Base-by-base conservation (phyloP, 2,113 vertebrate genomes). In the Emydura subglobosa region DNA sequence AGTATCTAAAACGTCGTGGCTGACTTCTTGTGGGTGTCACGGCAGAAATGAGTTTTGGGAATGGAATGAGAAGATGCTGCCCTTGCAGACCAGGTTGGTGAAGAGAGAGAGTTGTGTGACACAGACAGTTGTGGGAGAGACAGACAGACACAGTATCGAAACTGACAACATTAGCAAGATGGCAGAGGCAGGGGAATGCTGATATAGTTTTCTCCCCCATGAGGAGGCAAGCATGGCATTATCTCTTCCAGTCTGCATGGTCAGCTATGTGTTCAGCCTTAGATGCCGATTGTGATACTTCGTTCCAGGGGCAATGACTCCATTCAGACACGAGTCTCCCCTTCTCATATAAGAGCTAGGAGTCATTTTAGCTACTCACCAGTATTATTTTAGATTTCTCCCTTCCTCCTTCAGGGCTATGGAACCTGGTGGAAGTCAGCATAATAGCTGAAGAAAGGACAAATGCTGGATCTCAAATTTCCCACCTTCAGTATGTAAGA, bases 231-330 rank as follows among this genome's bases (percentile, higher is more conserved):
- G 65, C 65, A 72, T 39, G 39, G 21, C 39, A 25, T 42, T 44
- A 42, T 47, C 42, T 21, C 74, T 76, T 76, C 25, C 74, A 47
- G 74, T 47, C 74, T 78, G 42, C 13, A 10, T 25, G 24, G 42
- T 13, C 24, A 47, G 42, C 42, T 47, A 7, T 44, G 39, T 14
- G 13, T 78, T 39, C 74, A 44, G 11, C 12, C 74, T 78, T 13
- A 27, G 39, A 39, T 44, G 72, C 39, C 22, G 5, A 74, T 11
- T 25, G 39, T 42, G 39, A 5, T 44, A 39, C 1, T 0, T 51
- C 5, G 61, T 51, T 88, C 19, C 2, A 3, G 39, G 24, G 22
- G 72, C 21, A 1, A 74, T 42, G 39, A 13, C 72, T 74, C 31
- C 61, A 24, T 49, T 90, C 79, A 82, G 19, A 2, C 86, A 44